Base-by-base conservation (phyloP, 2,113 vertebrate species). In the Catharus minimus region DNA sequence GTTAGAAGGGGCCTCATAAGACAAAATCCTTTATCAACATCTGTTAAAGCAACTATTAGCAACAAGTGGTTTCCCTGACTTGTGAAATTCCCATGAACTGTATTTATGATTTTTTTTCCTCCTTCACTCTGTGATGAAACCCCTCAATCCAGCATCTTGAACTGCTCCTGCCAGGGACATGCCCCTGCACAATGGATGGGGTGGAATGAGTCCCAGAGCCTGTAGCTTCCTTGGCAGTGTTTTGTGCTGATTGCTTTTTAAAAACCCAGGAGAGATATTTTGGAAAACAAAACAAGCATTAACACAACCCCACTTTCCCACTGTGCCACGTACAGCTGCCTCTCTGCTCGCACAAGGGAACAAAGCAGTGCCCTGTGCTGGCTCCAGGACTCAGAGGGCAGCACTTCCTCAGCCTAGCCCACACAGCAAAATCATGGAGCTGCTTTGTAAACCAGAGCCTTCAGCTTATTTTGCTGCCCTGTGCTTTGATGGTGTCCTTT, bases 21-120 rank as follows among this genome's bases (percentile, higher is more conserved):
- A 82, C 57, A 79, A 62, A 91, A 89, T 61, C 62, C 74, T 72
- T 62, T 79, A 27, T 57, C 89, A 82, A 64, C 84, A 90, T 85
- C 85, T 95, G 36, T 85, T 89, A 95, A 95, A 96, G 71, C 33
- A 87, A 74, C 84, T 93, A 43, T 46, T 85, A 91, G 30, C 47
- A 73, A 90, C 75, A 93, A 87, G 64, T 60, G 65, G 67, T 66
- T 96, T 93, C 26, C 73, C 62, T 69, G 88, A 53, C 53, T 94
- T 58, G 83, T 68, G 69, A 86, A 92, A 91, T 88, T 80, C 88
- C 77, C 65, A 69, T 23, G n/a, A 95, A 83, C 77, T 58, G 20
- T 55, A 56, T 74, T 86, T 74, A 28, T 47, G 46, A 24, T 30
- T 61, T 72, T 73, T 49, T 18, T 18, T 3, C 5, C 26, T 38